Conservation (phyloP, 2,888 invertebrate genomes). For the Ochropacha duplaris region DNA sequence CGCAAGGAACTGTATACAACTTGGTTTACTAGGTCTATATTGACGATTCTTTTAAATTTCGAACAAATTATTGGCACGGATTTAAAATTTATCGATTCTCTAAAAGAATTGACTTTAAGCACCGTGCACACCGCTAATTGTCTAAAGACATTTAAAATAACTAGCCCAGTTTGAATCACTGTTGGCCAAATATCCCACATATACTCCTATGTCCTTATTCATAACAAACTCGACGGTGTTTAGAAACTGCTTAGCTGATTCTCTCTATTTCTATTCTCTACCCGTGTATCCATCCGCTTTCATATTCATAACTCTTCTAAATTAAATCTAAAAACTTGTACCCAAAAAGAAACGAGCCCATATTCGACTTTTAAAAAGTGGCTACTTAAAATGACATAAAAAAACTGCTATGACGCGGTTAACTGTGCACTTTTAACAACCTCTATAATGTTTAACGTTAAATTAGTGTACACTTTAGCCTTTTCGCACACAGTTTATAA, state of each 20-base stretch:
- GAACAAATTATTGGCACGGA: not conserved
- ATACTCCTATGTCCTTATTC: no score
- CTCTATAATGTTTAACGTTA: no score
- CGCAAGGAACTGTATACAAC: slow-evolving; percentile 2
- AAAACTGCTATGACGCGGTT: not conserved
- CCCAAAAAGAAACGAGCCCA: no score
- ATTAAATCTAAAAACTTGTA: no score
- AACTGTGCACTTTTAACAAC: not conserved
- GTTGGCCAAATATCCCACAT: no score
- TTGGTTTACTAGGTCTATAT: not conserved
- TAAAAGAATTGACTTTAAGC: not conserved
- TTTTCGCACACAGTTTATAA: not conserved
- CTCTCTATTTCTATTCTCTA: no score
- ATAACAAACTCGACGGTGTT: no score
- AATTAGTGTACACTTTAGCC: not conserved
- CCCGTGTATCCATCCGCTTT: no score
- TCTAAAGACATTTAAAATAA: not conserved
- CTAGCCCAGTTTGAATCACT: no score
- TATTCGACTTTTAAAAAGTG: not conserved
- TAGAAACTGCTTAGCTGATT: no score
- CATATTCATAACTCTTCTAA: no score
- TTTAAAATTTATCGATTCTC: not conserved
- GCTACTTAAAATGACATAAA: no score
- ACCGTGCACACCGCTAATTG: not conserved
- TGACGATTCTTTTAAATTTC: not conserved